Base-by-base conservation (phyloP, 2,888 invertebrate genomes). In the Linnaemya tessellans region DNA sequence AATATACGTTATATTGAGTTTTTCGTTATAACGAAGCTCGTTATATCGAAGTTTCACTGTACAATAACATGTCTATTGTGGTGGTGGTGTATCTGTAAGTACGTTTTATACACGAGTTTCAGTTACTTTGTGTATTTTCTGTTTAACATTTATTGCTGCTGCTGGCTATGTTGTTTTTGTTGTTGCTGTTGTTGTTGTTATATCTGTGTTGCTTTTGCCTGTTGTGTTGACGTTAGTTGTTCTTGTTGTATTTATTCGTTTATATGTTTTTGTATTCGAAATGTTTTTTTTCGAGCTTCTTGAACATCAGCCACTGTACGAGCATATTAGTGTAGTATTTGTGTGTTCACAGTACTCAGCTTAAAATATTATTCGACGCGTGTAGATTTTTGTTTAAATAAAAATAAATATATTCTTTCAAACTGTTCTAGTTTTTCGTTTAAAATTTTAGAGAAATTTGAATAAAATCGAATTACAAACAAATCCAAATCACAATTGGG, bases 261-360 rank as follows among this genome's bases (percentile, higher is more conserved):
- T 85, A 68, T 75, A 60, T 71, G 77, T 77, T 80, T 84, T 86
- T 58, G 70, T 75, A 60, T 84, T 84, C 78, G 70, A 82, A 79
- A 67, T 84, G 84, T 86, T 84, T 84, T 83, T 84, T 84, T 84
- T 82, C 83, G 88, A 88, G 88, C 89, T 88, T 89, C 88, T 87
- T 88, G 81, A 87, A 88, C 87, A 85, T 81, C 87, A 87, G 88
- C 87, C 88, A 87, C 88, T 88, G 89, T 89, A 87, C 88, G 84
- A 86, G 88, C 88, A 88, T 87, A 89, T 89, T 89, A 89, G 89
- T 90, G 88, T 89, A 89, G 89, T 90, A 89, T 89, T 90, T 89
- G 90, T 89, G 88, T 89, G 89, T 88, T 88, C 89, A 89, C 89
- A 89, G 89, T 89, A 88, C 87, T 88, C 88, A 87, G 88, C 87